Conservation (phyloP, 2,888 invertebrate genomes). For the Callinectes sapidus region DNA sequence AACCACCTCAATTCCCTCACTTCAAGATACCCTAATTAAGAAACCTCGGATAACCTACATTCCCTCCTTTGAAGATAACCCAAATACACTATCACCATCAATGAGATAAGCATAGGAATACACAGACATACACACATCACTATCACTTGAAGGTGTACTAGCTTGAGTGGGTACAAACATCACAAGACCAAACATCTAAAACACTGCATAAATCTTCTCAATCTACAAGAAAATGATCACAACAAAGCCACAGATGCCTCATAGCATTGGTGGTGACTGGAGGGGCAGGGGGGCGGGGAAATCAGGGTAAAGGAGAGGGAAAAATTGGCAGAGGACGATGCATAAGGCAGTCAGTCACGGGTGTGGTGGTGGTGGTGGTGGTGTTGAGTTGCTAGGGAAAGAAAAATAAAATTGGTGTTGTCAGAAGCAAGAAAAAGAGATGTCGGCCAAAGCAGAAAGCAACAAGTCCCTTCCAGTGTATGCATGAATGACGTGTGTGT, state of each 20-base stretch:
- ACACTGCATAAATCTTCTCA: background rate
- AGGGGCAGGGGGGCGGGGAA: too few species aligned
- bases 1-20: too few species aligned
- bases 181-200: background rate
- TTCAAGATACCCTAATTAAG: too few species aligned
- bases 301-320: background rate
- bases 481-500: slow-evolving; percentile 23
- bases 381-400: background rate
- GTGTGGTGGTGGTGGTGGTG: background rate
- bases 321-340: background rate
- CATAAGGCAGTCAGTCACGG: background rate
- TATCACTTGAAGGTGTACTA: background rate
- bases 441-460: slow-evolving; percentile 27
- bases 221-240: background rate
- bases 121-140: background rate
- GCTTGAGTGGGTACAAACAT: background rate
- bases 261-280: background rate
- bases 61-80: too few species aligned
- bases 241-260: background rate
- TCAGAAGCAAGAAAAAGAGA: background rate
- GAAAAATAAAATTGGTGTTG: background rate
- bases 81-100: too few species aligned
- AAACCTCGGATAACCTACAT: background rate
- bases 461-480: slow-evolving; percentile 6
- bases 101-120: background rate